Percentiles rank a stretch among this genome's conserved stretches.
phyloP scores from a whole-genome alignment of 2,113 vertebrate species.

The Macquaria australasica region DNA sequence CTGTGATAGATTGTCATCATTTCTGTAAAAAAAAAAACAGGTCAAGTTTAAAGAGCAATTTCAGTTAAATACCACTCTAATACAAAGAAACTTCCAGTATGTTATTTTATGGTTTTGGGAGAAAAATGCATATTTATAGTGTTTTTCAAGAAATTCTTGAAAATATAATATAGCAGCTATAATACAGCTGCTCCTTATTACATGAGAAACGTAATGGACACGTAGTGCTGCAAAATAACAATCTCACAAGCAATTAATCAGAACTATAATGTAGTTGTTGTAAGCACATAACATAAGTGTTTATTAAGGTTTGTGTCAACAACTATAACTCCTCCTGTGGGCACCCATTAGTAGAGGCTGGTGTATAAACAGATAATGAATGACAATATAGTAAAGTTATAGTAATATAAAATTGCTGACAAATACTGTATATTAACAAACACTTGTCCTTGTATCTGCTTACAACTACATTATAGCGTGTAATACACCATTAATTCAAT shows the following conservation, averaged over 20 bases:
- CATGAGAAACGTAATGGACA: background rate
- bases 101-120: background rate
- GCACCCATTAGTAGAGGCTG: background rate
- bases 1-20: background rate
- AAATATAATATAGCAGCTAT: too few relatives aligned
- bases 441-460: background rate
- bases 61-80: background rate
- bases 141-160: background rate
- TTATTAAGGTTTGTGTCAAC: too few relatives aligned
- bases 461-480: background rate
- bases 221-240: background rate
- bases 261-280: too few relatives aligned
- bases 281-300: too few relatives aligned
- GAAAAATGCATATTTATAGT: background rate
- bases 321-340: background rate
- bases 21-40: background rate
- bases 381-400: background rate
- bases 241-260: background rate
- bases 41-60: background rate
- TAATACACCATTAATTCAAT: background rate
- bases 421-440: background rate
- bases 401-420: background rate
- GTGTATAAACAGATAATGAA: too few relatives aligned
- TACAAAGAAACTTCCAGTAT: background rate
- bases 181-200: background rate